A percentile compares a stretch with the other conserved stretches of the same genome.
phyloP scores from a whole-genome alignment of 2,888 invertebrate species.

The Andrena dorsata region DNA sequence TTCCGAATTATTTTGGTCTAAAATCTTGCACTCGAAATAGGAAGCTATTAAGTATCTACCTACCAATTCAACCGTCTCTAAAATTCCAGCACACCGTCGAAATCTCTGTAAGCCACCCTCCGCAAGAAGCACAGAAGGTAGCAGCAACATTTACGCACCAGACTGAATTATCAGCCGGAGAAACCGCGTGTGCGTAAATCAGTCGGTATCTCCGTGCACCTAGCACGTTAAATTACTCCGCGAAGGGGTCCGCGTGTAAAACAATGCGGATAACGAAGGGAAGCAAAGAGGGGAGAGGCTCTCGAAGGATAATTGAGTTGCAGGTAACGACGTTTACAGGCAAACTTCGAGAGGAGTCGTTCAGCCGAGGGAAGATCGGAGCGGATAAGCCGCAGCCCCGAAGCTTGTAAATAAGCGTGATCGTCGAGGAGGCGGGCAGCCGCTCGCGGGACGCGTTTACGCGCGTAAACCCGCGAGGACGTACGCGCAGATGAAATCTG shows the following conservation, averaged over 20 bases:
- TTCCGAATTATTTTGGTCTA: too few species aligned
- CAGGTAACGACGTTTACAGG: conserved; percentile 71
- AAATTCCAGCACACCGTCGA: too few species aligned
- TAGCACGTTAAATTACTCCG: conserved; percentile 31
- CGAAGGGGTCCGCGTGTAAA: conserved; percentile 29
- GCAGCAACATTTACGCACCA: neutral
- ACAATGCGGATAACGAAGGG: conserved; percentile 38
- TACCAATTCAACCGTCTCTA: too few species aligned
- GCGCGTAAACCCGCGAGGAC: conserved; percentile 31
- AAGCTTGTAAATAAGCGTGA: conserved; percentile 74
- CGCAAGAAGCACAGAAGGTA: neutral
- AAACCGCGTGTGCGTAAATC: conserved; percentile 57
- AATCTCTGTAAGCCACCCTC: neutral
- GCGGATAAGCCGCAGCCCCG: conserved; percentile 63
- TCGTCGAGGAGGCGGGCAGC: conserved; percentile 42
- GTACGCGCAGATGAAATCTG: conserved; percentile 42
- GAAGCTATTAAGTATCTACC: too few species aligned
- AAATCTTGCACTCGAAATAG: too few species aligned
- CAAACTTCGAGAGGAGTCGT: conserved; percentile 64
- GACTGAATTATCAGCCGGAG: conserved; percentile 54
- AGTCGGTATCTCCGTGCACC: conserved; percentile 38
- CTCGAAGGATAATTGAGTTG: conserved; percentile 75
- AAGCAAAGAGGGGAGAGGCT: neutral
- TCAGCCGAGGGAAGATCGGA: conserved; percentile 68
- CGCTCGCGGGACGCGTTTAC: conserved; percentile 36